Percentiles rank a stretch among this genome's conserved stretches.
Evolutionary conservation across 1,140 invertebrate genomes (phyloP).

Genomic region (Leptopilina boulardi): DNA sequence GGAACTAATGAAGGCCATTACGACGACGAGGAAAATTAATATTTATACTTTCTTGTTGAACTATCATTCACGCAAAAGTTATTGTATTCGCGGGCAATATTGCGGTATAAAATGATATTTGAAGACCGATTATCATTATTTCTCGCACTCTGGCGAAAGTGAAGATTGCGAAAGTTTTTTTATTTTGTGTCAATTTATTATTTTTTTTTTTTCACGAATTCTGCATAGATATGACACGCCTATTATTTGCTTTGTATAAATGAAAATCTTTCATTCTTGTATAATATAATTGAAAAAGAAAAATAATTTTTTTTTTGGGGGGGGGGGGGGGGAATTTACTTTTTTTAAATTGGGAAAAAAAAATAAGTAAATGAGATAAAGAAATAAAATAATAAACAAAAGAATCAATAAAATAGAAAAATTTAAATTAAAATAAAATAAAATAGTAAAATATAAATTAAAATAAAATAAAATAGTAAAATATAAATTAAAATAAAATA

Average conservation of each 20-base stretch:
- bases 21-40: constrained; percentile 19
- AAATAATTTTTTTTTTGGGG: no score
- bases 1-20: constrained; percentile 22
- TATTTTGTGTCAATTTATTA: constrained; percentile 28
- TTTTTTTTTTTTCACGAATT: neutral
- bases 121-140: constrained; percentile 29
- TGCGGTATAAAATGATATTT: constrained; percentile 22
- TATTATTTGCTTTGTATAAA: no score
- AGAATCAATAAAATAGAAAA: no score
- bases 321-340: no score
- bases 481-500: no score
- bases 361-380: no score
- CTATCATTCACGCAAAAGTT: neutral
- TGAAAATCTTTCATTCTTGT: constrained; percentile 1
- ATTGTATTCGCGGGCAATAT: neutral
- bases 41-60: constrained; percentile 23
- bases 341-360: no score
- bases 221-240: neutral
- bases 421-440: no score
- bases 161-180: neutral
- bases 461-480: no score
- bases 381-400: no score
- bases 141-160: neutral
- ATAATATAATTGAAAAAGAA: no score
- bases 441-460: no score